Base-by-base conservation (phyloP, 2,113 vertebrate genomes). In the Plecotus auritus region DNA sequence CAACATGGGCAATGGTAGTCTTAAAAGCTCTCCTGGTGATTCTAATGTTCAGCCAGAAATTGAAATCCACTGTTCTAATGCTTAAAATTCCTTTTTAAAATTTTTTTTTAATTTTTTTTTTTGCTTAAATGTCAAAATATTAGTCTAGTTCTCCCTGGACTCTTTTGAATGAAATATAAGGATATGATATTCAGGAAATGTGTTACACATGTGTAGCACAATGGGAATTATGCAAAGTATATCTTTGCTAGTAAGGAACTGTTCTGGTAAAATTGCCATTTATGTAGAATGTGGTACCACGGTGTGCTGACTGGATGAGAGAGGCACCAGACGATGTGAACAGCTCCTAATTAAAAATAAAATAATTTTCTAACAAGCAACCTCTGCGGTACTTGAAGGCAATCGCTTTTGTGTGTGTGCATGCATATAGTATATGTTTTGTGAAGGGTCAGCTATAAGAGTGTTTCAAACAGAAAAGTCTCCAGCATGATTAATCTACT, bases 261-360 rank as follows among this genome's bases (percentile, higher is more conserved):
- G 51, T 51, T 45, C 81, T 47, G 64, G 56, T 87, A 37, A 96
- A 96, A 85, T 0, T 64, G 32, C 90, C 94, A 8, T 93, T 97
- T 90, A 13, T 92, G 35, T 85, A 90, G 61, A 45, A 56, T 80
- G 26, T 28, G 64, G 23, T 91, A 59, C 56, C 78, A 26, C 54
- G n/a, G 51, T 95, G 51, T 97, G 91, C 92, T 88, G 91, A 85
- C 85, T 80, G 51, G 76, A 66, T 4, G 45, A 96, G 80, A 85
- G 85, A 96, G 78, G 93, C 91, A 85, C 78, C 95, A 88, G 96
- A 61, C 0, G 3, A 95, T 89, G 64, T 49, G 85, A 96, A 51
- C 42, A 49, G 61, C 45, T 94, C 81, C 92, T 98, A 97, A 97
- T 94, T 97, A 97, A 95, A 92, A 92, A 93, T 95, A 94, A 97